These are phyloP conservation scores for Osmerus mordax DNA, from an alignment of 2,113 vertebrate genomes.

Conservation along the genomic window DNA sequence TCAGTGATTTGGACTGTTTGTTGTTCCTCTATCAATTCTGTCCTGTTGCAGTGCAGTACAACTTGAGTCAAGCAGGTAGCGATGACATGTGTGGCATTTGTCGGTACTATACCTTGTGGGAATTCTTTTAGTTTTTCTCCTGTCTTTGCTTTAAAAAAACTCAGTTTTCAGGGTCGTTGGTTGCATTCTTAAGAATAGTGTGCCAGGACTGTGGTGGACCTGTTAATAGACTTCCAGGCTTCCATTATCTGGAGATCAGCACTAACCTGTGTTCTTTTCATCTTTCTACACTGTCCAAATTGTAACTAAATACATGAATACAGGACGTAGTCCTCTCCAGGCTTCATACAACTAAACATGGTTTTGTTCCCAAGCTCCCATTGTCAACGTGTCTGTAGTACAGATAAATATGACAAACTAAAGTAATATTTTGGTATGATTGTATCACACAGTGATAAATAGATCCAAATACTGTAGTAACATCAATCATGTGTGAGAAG, in stretches of 20 bases:
- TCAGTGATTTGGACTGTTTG: not conserved
- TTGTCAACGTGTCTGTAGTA: constrained; percentile 1
- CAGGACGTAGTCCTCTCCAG: not conserved
- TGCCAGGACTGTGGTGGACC: constrained; percentile 16
- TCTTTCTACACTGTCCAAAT: constrained; percentile 11
- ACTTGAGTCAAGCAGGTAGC: constrained; percentile 32
- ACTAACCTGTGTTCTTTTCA: constrained; percentile 7
- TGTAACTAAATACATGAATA: not conserved
- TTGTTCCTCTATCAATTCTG: constrained; percentile 24
- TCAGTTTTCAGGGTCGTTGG: no score
- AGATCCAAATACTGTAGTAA: not conserved
- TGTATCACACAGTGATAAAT: not conserved
- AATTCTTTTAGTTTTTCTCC: not conserved
- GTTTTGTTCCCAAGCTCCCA: not conserved
- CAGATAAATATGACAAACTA: not conserved
- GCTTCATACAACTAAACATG: constrained; percentile 12
- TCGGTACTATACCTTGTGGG: no score
- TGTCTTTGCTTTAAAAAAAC: not conserved
- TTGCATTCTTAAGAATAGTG: not conserved
- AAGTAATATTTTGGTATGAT: constrained; percentile 9
- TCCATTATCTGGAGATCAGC: constrained; percentile 23
- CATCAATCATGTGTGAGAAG: not conserved
- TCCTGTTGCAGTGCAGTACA: constrained; percentile 36
- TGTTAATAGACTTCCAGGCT: constrained; percentile 7
- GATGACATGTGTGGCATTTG: constrained; percentile 28